Base-by-base conservation (phyloP, 2,113 vertebrate species). In the Urocolius indicus region DNA sequence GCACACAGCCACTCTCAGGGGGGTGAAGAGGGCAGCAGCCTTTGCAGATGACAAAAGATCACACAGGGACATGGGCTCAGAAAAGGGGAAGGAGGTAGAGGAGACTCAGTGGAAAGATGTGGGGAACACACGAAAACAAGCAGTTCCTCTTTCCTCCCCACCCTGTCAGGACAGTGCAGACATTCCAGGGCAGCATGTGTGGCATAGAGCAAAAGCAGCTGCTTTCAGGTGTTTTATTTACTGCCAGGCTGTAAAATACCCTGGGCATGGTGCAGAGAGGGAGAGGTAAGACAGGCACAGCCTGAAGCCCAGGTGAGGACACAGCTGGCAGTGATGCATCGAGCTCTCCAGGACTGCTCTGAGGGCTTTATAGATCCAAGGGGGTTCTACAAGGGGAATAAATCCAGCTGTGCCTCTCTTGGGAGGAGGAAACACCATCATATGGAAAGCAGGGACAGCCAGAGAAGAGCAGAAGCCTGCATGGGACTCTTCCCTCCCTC, bases 71-170 rank as follows among this genome's bases (percentile, higher is more conserved):
- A 43, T 22, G 36, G 58, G 73, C 55, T 77, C 67, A 74, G 61
- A 63, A 83, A 96, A 96, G 51, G 41, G 84, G 94, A 96, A 94
- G 85, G 85, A 83, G 26, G 16, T 26, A 58, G 72, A 93, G 59
- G 15, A 90, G 23, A 93, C 29, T 90, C 65, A 95, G 90, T 93
- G 95, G 92, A 96, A 95, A 93, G 46, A 61, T 21, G n/a, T 26
- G 17, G 23, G 32, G 43, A 22, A 27, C n/a, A 46, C 52, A 55
- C 1, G 41, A 71, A 83, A 77, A 76, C 10, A 34, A 62, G 10
- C 34, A 38, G 83, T 95, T 96, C 95, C 90, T 84, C 83, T 94
- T 96, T 81, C 55, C 41, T 16, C 22, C 7, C 3, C 3, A 48
- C 59, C 57, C 61, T 1, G 0, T 41, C 57, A 94, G 13, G 10